Evolutionary conservation across 2,113 vertebrate genomes (phyloP), one percentile per base, ranked within the genome.

Genomic region (Alligator sinensis): DNA sequence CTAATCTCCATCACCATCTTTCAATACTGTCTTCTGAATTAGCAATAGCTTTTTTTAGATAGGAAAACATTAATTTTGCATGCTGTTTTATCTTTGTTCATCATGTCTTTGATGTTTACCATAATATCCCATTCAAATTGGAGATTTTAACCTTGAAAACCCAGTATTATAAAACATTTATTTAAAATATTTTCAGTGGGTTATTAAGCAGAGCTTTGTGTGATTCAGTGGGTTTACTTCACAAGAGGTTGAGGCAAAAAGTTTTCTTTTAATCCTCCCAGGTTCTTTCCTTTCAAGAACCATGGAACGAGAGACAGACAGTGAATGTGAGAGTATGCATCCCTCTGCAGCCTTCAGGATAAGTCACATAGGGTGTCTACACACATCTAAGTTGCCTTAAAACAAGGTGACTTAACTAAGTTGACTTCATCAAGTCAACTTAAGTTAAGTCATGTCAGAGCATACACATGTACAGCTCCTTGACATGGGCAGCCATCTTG

Each of bases 21-120:
- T 92, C 66, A 95, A 91, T 86, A 95, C 9, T 82, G 18, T 76
- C 60, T 80, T 90, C 80, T 78, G 58, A 95, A 95, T 93, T 72
- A 80, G 18, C 22, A 30, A 81, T 64, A 64, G 61, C 27, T 47
- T 54, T 77, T 13, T 63, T 28, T n/a, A 84, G 6, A 47, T 24
- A 22, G 38, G 58, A 95, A 93, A 2, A 2, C 68, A 92, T 91
- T 91, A 90, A 77, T 84, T 93, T 94, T 96, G 94, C 83, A 92
- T 88, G 60, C 9, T 34, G 5, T 34, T 88, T 70, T 92, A 13
- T 81, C 63, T 94, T 95, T 93, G 68, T 82, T 91, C 94, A 85
- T 83, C 87, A 72, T 12, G 0, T 27, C 5, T 93, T 91, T 84
- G 59, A 82, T 89, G 58, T 92, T 94, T 95, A 89, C 87, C 6